Conservation (phyloP, 2,797 vertebrate species). For the Gymnoscopelus braueri region DNA sequence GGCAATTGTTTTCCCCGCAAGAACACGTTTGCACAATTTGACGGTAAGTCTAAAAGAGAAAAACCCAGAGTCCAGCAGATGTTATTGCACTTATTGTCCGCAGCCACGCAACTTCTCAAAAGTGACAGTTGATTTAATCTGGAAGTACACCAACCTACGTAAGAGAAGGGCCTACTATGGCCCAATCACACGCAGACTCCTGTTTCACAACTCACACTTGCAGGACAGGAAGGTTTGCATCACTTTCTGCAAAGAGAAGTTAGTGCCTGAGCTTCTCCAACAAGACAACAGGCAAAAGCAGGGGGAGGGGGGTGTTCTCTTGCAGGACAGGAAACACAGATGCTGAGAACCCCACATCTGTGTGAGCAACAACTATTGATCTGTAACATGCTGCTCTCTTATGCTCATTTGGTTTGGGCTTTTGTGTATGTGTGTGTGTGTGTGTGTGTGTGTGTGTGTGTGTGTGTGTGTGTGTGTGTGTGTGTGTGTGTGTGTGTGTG, state of each 20-base stretch:
- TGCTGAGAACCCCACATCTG: slow-evolving; percentile 10
- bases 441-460: too few relatives aligned
- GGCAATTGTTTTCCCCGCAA: neutral
- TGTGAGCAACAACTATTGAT: slow-evolving; percentile 4
- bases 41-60: neutral
- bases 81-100: slow-evolving; percentile 1
- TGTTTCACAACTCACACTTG: slow-evolving; percentile 65
- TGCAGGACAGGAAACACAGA: slow-evolving; percentile 12
- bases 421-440: neutral
- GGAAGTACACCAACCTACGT: slow-evolving; percentile 44
- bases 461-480: too few relatives aligned
- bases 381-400: slow-evolving; percentile 15
- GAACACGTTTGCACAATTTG: slow-evolving; percentile 8
- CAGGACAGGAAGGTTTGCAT: slow-evolving; percentile 43
- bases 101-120: slow-evolving; percentile 54
- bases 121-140: slow-evolving; percentile 45
- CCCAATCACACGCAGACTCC: slow-evolving; percentile 47
- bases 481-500: too few relatives aligned
- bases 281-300: too few relatives aligned
- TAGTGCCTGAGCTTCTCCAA: slow-evolving; percentile 16
- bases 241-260: slow-evolving; percentile 35
- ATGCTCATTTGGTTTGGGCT: slow-evolving; percentile 21
- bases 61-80: slow-evolving; percentile 4
- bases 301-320: slow-evolving; percentile 2
- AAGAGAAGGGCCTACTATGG: slow-evolving; percentile 36